Evolutionary conservation across 2,797 vertebrate species (phyloP), one percentile per base, ranked within the genome.

Genomic region (Periparus ater): DNA sequence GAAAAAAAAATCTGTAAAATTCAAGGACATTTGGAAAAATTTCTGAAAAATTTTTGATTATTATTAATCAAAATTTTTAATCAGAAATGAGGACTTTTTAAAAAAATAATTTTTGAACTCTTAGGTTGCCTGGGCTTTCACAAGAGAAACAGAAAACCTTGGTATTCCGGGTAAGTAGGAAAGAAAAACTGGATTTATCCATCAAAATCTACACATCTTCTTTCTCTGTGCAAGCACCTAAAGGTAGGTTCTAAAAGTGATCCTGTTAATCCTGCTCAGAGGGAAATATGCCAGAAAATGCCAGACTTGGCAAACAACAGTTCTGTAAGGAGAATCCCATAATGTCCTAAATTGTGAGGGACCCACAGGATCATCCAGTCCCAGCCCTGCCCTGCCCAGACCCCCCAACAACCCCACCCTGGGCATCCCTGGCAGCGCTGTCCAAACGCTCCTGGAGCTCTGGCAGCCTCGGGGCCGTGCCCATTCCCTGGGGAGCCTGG

Each of bases 301-400:
- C 55, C 72, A 70, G 55, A 67, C 12, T 53, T 57, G 55, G 44
- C 32, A 61, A 61, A 73, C 63, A 27, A 0, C 13, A 10, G 30
- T 14, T 83, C 25, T 63, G 20, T 11, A 23, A 58, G 29, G 53
- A 57, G 30, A 68, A 50, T 18, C 10, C 5, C 19, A 58, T 44
- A 48, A 80, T 58, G 19, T n/a, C 36, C 63, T 42, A 4, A 42
- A 9, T 1, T 57, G 42, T 34, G 2, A 66, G 34, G 51, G 18
- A 22, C 17, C 17, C 18, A 0, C 22, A 22, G 8, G 34, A 67
- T 2, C n/a, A 25, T 0, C 19, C 19, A 55, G 16, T 1, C 10
- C 50, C 2, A 1, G 10, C 0, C 10, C 27, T 9, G 2, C 34
- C 63, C 44, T 67, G 30, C 53, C 2, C 63, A 67, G 77, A 67